Base-by-base conservation (phyloP, 2,797 vertebrate species). In the Morelia viridis region DNA sequence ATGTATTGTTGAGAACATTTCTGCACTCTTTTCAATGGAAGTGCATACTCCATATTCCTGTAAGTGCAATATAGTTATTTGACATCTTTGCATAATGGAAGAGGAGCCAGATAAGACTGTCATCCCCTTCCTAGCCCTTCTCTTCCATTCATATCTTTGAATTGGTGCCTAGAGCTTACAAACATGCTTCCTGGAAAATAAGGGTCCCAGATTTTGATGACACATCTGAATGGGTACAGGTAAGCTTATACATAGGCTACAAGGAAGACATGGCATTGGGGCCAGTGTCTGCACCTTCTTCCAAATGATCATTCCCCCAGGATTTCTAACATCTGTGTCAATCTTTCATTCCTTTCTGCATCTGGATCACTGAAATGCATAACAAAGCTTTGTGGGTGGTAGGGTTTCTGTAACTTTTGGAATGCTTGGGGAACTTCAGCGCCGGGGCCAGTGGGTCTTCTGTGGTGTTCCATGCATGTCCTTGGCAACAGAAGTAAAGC, bases 401-500 rank as follows among this genome's bases (percentile, higher is more conserved):
- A 35, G 46, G 50, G 57, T 53, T 89, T 92, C 46, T 41, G 76
- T 50, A 50, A 10, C 35, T 10, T 53, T 89, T 84, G 26, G 7
- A 41, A 46, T 35, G 62, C 19, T 61, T 76, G 28, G 60, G 56
- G 61, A 85, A 60, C 71, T 86, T 76, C 56, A 13, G 4, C 31
- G 26, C 17, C 61, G 89, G 15, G 80, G 87, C 85, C 31, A 61
- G 13, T 50, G 19, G 90, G 41, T 53, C 22, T 56, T 92, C 90
- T 90, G 50, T 35, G 65, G 31, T 26, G 83, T 50, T 8, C 0
- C 0, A 0, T 61, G 11, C 90, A 31, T 31, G 24, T 3, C 88
- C 64, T 91, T 90, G 28, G 57, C 90, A 86, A 64, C 24, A 11
- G 84, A 91, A 92, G 17, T n/a, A 91, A 85, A 53, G 92, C 92